Evolutionary conservation across 2,113 vertebrate genomes (phyloP), one percentile per base, ranked within the genome.

Genomic region (Apaloderma vittatum): DNA sequence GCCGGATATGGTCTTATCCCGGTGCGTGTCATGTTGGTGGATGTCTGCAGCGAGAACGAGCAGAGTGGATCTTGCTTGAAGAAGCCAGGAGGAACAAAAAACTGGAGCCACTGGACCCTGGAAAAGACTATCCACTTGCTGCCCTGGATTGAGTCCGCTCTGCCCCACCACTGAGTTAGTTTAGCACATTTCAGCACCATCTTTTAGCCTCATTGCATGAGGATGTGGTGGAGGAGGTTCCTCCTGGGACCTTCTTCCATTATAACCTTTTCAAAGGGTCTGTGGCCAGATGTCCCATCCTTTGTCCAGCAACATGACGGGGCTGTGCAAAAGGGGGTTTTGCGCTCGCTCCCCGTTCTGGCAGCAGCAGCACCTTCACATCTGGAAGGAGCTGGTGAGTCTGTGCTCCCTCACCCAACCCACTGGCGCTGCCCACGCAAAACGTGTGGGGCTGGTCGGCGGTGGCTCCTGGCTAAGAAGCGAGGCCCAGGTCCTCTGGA

Each of bases 371-470:
- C 37, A 21, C 54, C 61, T 83, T 48, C 73, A 71, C 45, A 27
- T 66, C 67, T 55, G 54, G 51, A 75, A 93, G 73, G 40, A 70
- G 57, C 51, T 70, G 55, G 15, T 57, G 40, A 46, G 62, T 61
- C 52, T 83, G 78, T 84, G 37, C 43, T 90, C 66, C 15, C 58
- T 87, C 14, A 7, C 8, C 19, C 49, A 19, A 8, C 24, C 40
- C 59, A 37, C 22, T 34, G 61, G 26, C 7, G 13, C 20, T 59
- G 49, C 16, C 34, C 12, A 2, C 26, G 30, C n/a, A 86, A 78
- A 74, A 58, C 4, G 11, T 1, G 0, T 51, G 26, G 20, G 27
- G 32, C 34, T 71, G 32, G 15, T 32, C 0, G 0, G 7, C 0
- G 1, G 46, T 48, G 70, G 26, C 32, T 94, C 18, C 77, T 29